Percentiles rank a stretch among this genome's conserved stretches.
Conservation (phyloP, 2,797 vertebrate genomes). For the Buphagus erythrorhynchus region DNA sequence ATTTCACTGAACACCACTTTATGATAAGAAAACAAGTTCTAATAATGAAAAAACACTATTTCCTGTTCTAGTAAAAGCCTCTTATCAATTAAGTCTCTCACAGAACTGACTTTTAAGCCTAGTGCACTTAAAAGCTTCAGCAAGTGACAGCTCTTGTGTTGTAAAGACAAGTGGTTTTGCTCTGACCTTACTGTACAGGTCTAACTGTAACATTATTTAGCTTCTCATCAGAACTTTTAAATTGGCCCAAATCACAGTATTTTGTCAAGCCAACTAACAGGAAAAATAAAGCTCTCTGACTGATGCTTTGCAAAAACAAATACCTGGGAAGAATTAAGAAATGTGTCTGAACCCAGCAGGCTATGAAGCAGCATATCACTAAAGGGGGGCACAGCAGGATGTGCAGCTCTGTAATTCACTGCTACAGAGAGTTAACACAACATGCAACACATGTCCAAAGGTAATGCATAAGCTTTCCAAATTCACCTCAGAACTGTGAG, state of each 20-base stretch:
- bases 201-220: background rate
- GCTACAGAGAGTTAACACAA: background rate
- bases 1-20: background rate
- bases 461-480: background rate
- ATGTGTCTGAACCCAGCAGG: background rate
- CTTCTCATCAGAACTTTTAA: background rate
- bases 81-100: background rate
- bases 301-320: background rate
- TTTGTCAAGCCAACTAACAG: background rate
- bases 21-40: background rate
- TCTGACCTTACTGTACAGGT: background rate
- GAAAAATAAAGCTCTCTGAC: background rate
- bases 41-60: background rate
- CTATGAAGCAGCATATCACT: background rate
- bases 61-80: background rate
- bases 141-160: background rate
- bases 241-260: background rate
- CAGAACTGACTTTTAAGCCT: background rate
- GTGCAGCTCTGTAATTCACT: background rate
- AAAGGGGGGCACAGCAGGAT: background rate
- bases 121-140: background rate
- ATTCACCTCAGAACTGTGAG: background rate
- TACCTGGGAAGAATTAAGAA: background rate
- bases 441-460: fast-evolving
- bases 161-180: background rate